These are phyloP conservation scores for Cebidichthys violaceus DNA, from an alignment of 2,113 vertebrate genomes.

Conservation along the genomic window DNA sequence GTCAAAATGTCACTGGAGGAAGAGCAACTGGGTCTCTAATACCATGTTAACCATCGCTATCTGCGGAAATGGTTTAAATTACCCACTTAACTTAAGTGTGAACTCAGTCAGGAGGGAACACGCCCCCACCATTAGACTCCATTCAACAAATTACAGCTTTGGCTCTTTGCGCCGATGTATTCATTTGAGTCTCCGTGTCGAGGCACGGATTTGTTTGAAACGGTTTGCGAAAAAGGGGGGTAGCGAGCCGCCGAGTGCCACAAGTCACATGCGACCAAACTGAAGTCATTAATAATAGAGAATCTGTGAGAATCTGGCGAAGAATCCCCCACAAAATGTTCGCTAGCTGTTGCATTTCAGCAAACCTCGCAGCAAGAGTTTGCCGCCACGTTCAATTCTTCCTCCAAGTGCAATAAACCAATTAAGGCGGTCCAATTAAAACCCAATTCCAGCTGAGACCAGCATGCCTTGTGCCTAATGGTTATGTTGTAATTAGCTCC, in stretches of 20 bases:
- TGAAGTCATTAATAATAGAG: slow-evolving; percentile 51
- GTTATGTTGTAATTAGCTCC: slow-evolving; percentile 82
- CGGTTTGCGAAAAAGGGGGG: slow-evolving; percentile 33
- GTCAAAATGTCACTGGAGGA: slow-evolving; percentile 44
- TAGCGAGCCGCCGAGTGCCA: slow-evolving; percentile 16
- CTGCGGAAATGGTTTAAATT: slow-evolving; percentile 66
- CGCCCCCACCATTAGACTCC: slow-evolving; percentile 62
- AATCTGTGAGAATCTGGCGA: slow-evolving; percentile 41
- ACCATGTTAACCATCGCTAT: slow-evolving; percentile 49
- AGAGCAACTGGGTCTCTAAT: slow-evolving; percentile 46
- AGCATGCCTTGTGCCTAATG: slow-evolving; percentile 77
- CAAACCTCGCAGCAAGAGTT: slow-evolving; percentile 55
- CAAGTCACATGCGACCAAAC: slow-evolving; percentile 29
- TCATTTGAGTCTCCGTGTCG: slow-evolving; percentile 43
- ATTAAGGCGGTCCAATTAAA: slow-evolving; percentile 85
- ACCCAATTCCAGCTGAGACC: slow-evolving; percentile 81
- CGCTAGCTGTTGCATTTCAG: slow-evolving; percentile 32
- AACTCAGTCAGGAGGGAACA: slow-evolving; percentile 69
- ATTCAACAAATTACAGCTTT: slow-evolving; percentile 73
- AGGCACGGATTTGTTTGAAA: slow-evolving; percentile 47
- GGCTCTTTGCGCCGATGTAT: slow-evolving; percentile 59
- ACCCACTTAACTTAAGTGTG: slow-evolving; percentile 70
- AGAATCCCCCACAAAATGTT: slow-evolving; percentile 17
- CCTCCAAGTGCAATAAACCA: slow-evolving; percentile 80
- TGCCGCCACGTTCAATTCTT: slow-evolving; percentile 63